A percentile compares a stretch with the other conserved stretches of the same genome.
phyloP scores from a whole-genome alignment of 2,888 invertebrate species.

The Platycnemis pennipes region DNA sequence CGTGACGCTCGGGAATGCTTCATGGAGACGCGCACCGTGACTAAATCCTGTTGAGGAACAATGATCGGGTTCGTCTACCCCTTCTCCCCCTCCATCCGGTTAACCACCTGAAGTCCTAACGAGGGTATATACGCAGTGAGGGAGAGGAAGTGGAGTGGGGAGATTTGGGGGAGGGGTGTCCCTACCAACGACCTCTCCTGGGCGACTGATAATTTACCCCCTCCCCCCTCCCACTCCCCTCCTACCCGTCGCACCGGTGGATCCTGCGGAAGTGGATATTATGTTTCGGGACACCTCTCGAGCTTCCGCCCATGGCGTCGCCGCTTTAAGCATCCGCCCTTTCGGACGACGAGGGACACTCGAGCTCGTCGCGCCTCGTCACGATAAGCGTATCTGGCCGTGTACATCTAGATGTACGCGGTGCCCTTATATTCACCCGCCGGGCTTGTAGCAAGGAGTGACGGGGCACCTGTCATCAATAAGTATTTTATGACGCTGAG shows the following conservation, averaged over 20 bases:
- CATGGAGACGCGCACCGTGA: neutral
- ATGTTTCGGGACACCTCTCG: neutral
- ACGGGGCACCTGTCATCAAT: no score
- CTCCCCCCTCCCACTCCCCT: neutral
- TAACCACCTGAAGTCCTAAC: neutral
- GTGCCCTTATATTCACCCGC: no score
- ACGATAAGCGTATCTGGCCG: neutral
- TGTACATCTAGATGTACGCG: neutral
- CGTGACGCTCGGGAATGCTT: neutral
- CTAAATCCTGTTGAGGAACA: neutral
- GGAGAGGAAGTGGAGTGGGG: neutral
- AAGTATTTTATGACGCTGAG: no score
- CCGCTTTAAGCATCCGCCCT: neutral
- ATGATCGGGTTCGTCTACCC: neutral
- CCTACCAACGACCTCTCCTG: neutral
- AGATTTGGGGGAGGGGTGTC: neutral
- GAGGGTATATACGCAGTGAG: neutral
- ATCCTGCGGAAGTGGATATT: slow-evolving; percentile 23
- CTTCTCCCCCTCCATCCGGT: neutral
- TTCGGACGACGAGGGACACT: neutral
- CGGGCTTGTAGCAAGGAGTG: no score
- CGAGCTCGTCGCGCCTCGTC: neutral
- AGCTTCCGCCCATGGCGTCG: neutral
- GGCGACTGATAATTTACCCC: neutral
- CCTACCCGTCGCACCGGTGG: neutral